Conservation (phyloP, 2,113 vertebrate species). For the Morone chrysops region DNA sequence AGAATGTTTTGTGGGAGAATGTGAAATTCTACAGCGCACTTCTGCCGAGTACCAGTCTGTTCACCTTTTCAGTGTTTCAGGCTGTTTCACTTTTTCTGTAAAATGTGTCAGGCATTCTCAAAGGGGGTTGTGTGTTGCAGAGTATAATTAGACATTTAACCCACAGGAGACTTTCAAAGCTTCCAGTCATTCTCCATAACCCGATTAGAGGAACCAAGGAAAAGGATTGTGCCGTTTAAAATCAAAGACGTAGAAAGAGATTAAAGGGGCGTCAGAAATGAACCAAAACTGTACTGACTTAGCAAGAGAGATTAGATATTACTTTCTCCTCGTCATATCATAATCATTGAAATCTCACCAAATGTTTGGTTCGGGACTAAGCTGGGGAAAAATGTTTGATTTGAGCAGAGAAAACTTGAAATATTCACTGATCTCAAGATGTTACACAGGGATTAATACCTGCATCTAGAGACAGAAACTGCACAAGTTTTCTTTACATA, state of each 20-base stretch:
- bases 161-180: constrained; percentile 43
- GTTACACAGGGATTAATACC: background rate
- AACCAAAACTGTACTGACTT: constrained; percentile 34
- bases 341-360: constrained; percentile 17
- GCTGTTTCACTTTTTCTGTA: constrained; percentile 28
- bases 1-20: constrained; percentile 30
- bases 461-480: background rate
- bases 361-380: constrained; percentile 16
- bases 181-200: constrained; percentile 25
- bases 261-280: constrained; percentile 16
- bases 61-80: constrained; percentile 46
- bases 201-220: constrained; percentile 5
- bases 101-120: constrained; percentile 37
- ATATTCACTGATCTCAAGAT: background rate
- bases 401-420: background rate
- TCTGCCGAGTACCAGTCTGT: constrained; percentile 25
- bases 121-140: constrained; percentile 4
- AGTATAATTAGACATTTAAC: constrained; percentile 52
- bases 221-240: constrained; percentile 28
- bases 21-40: constrained; percentile 29
- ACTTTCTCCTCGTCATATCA: background rate
- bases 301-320: constrained; percentile 23
- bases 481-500: background rate
- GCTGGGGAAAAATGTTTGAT: constrained; percentile 3
- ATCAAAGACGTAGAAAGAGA: constrained; percentile 37